A percentile compares a stretch with the other conserved stretches of the same genome.
Evolutionary conservation across 2,888 invertebrate species (phyloP).

Genomic region (Luperina testacea): DNA sequence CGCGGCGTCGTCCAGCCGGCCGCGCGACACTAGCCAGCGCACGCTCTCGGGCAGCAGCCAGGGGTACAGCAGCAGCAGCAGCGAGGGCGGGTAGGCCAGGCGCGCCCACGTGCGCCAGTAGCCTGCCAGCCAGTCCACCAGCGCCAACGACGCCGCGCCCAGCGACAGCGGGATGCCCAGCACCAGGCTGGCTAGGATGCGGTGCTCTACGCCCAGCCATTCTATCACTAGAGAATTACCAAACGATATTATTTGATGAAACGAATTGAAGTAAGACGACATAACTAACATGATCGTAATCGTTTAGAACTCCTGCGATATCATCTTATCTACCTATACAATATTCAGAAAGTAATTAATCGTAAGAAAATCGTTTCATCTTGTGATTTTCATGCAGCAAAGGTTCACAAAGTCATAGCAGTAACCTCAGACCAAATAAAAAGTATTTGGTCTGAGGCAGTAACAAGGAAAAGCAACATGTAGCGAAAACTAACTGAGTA

Average conservation of each 20-base stretch:
- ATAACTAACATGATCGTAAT: background rate
- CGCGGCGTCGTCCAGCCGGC: slow-evolving; percentile 91
- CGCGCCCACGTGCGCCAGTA: slow-evolving; percentile 93
- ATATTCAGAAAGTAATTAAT: background rate
- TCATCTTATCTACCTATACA: background rate
- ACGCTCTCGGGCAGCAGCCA: slow-evolving; percentile 94
- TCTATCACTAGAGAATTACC: slow-evolving; percentile 91
- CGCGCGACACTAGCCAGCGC: slow-evolving; percentile 93
- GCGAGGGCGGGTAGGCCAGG: slow-evolving; percentile 92
- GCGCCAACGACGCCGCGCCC: slow-evolving; percentile 92
- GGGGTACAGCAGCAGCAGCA: slow-evolving; percentile 92
- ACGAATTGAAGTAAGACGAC: background rate
- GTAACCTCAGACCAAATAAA: background rate
- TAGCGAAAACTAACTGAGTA: slow-evolving; percentile 86
- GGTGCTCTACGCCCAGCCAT: slow-evolving; percentile 93
- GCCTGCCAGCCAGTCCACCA: slow-evolving; percentile 92
- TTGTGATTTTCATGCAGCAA: too few relatives aligned
- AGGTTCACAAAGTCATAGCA: background rate
- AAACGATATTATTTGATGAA: background rate
- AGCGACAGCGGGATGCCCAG: slow-evolving; percentile 93
- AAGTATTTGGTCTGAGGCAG: too few relatives aligned
- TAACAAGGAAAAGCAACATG: background rate
- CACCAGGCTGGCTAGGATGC: slow-evolving; percentile 93
- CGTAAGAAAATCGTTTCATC: background rate
- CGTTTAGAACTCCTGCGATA: background rate